Evolutionary conservation across 2,888 invertebrate genomes (phyloP), one percentile per base, ranked within the genome.

Genomic region (Dasypolia templi): DNA sequence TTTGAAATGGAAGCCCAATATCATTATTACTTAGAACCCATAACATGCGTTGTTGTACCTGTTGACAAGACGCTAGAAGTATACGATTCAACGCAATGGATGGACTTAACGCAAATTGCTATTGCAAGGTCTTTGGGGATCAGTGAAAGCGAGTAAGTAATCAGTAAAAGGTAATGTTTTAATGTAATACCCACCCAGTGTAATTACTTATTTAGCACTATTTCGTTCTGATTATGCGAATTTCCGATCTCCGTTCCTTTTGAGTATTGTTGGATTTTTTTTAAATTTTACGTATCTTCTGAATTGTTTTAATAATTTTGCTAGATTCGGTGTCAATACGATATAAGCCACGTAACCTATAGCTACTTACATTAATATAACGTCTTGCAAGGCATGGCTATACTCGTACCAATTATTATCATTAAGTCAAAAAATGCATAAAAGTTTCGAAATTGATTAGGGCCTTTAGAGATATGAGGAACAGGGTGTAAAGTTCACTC

Each of bases 21-120:
- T 89, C 98, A 98, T 91, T 98, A 97, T 85, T 97, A 97, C 58
- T 96, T 98, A 97, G 98, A 98, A 89, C 97, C 97, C 0, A 96
- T 98, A 19, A 94, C 96, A 0, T 97, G 97, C 72, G 96, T 98
- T 0, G 97, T 97, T 46, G 89, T 97, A 9, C 98, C 98, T 0
- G 94, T 96, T 2, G 98, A 98, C 86, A 97, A 97, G 56, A 97
- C 97, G 0, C 89, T 98, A 79, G 97, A 98, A 70, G 97, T 98
- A 0, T 97, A 97, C 85, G 95, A 97, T 39, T 91, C 97, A 0
- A 94, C 97, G 0, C 98, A 98, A 85, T 97, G 97, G 96, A 96
- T 97, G 89, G 97, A 97, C 75, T 90, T 97, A 17, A 92, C 95
- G 0, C 97, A 98, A 88, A 92, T 94, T 11, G 94, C 96, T 0